phyloP scores from a whole-genome alignment of 2,113 vertebrate genomes.

The Psilopsiagon aymara region DNA sequence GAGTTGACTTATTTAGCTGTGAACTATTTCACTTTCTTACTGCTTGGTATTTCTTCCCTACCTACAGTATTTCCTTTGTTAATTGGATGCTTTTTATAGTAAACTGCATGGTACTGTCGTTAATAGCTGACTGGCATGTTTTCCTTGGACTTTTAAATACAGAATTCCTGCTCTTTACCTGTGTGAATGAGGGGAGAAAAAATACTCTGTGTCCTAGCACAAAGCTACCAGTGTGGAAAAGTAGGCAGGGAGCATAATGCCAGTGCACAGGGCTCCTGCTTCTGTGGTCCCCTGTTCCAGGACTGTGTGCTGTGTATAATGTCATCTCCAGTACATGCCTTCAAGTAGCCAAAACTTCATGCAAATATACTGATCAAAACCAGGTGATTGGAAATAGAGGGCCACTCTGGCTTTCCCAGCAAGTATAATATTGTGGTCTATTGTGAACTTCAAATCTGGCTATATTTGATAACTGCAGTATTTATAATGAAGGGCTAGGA shows the following conservation, averaged over 20 bases:
- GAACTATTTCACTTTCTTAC: not conserved
- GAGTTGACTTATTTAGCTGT: not conserved
- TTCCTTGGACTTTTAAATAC: not conserved
- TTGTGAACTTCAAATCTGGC: not conserved
- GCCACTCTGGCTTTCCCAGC: not conserved
- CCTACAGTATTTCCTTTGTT: not conserved
- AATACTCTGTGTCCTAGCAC: not conserved
- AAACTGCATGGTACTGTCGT: not conserved
- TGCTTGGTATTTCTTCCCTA: not conserved
- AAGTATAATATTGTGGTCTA: not conserved
- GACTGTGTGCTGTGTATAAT: not conserved
- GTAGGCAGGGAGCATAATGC: not conserved
- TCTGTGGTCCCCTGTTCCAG: not conserved
- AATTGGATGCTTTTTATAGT: not conserved
- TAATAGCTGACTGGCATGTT: not conserved
- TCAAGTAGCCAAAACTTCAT: not conserved
- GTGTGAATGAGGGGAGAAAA: not conserved
- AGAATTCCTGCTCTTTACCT: not conserved
- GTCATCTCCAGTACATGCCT: not conserved
- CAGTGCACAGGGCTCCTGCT: not conserved
- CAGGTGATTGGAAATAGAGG: not conserved
- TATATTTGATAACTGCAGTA: slow-evolving; percentile 41
- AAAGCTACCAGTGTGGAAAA: not conserved
- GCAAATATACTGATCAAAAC: slow-evolving; percentile 4
- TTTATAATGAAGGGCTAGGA: not conserved